Evolutionary conservation across 2,888 invertebrate species (phyloP).

Genomic region (Campoletis raptor): DNA sequence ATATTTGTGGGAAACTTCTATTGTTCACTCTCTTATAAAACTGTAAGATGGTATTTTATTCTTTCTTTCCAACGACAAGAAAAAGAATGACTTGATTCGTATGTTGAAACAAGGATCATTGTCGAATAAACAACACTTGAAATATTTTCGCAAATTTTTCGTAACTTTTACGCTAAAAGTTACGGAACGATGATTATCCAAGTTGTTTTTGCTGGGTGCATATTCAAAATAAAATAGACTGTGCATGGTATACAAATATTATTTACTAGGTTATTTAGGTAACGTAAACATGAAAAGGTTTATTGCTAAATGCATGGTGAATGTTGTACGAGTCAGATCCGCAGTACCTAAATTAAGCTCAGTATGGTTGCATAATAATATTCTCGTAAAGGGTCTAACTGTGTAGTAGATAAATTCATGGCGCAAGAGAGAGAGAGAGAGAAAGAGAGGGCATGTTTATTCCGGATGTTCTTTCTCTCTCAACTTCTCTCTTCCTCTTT

Average conservation of each 20-base stretch:
- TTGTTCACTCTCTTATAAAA: not conserved
- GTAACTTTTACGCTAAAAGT: no score
- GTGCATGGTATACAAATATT: not conserved
- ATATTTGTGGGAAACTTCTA: conserved; percentile 11
- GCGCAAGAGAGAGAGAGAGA: conserved; percentile 60
- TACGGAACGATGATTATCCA: no score
- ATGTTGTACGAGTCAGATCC: conserved; percentile 24
- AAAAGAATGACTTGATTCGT: no score
- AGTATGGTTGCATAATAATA: conserved; percentile 62
- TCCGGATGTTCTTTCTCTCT: conserved; percentile 36
- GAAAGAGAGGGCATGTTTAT: conserved; percentile 54
- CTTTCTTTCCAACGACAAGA: no score
- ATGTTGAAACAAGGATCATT: no score
- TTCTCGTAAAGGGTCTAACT: conserved; percentile 48
- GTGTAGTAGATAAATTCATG: conserved; percentile 66
- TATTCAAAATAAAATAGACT: not conserved
- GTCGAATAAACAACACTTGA: no score
- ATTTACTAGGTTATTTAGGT: not conserved
- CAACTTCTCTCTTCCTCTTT: conserved; percentile 17
- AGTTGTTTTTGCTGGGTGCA: no score
- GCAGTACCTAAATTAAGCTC: conserved; percentile 55
- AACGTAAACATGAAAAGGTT: conserved; percentile 10
- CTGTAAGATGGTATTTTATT: no score
- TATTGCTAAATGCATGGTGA: not conserved
- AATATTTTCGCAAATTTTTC: no score